A percentile compares a stretch with the other conserved stretches of the same genome.
These are phyloP conservation scores for Pocillopora verrucosa DNA, from an alignment of 64 coral and sea anemone genomes.

Conservation along the genomic window DNA sequence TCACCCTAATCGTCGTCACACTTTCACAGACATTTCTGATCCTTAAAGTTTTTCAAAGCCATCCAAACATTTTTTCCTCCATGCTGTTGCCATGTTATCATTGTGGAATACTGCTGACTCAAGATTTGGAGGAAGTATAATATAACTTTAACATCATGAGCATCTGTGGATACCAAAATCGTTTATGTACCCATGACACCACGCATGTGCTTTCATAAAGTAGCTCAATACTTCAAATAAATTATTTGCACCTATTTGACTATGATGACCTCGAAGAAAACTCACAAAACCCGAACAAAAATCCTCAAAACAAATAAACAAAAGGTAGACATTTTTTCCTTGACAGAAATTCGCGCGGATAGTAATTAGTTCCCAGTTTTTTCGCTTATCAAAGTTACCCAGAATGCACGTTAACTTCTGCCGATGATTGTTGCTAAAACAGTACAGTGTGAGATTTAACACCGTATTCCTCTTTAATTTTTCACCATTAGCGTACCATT, in stretches of 20 bases:
- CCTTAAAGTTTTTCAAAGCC: no score
- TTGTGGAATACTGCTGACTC: no score
- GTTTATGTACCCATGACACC: neutral
- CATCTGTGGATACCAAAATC: neutral
- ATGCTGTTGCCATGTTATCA: no score
- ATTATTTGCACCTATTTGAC: neutral
- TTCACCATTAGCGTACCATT: neutral
- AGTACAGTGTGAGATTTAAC: no score
- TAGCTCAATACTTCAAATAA: neutral
- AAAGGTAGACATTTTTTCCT: neutral
- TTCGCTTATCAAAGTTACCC: neutral
- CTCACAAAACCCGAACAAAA: neutral
- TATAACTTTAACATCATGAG: neutral
- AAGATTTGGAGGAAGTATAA: no score
- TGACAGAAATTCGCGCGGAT: conserved; percentile 3
- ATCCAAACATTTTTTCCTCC: no score
- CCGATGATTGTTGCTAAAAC: neutral
- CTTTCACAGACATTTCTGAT: no score
- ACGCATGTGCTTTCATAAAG: no score
- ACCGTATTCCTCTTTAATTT: neutral
- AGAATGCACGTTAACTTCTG: neutral
- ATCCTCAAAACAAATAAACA: neutral
- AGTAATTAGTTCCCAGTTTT: conserved; percentile 7
- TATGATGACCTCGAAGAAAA: neutral
- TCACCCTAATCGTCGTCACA: no score